Evolutionary conservation across 2,888 invertebrate genomes (phyloP).

Genomic region (Hemithea aestivaria): DNA sequence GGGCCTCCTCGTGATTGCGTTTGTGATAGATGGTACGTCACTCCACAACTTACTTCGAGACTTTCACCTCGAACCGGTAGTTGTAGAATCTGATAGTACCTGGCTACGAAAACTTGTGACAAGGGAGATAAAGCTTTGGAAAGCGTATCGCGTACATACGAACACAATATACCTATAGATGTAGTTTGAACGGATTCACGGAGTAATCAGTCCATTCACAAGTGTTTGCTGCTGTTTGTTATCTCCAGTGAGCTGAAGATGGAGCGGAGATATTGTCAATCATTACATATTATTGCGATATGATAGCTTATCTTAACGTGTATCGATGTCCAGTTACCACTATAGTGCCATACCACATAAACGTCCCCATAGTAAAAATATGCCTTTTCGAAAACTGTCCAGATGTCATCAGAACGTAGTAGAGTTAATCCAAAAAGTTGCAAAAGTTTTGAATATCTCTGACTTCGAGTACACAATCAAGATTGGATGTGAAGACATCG

Average conservation of each 20-base stretch:
- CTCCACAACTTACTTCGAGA: conserved; percentile 6
- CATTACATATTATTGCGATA: conserved; percentile 11
- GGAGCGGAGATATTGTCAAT: conserved; percentile 27
- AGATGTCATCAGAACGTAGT: conserved; percentile 45
- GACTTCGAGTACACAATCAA: conserved; percentile 38
- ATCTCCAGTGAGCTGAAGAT: conserved; percentile 10
- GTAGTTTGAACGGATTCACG: too few species aligned
- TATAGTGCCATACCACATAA: conserved; percentile 6
- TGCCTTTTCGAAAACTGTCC: conserved; percentile 56
- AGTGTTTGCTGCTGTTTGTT: conserved; percentile 5
- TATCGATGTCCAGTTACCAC: conserved; percentile 12
- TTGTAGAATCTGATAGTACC: too few species aligned
- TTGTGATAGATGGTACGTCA: conserved; percentile 21
- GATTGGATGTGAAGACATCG: conserved; percentile 48
- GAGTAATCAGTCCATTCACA: conserved; percentile 2
- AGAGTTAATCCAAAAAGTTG: conserved; percentile 46
- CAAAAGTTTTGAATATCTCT: conserved; percentile 38
- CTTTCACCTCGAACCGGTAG: too few species aligned
- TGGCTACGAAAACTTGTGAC: too few species aligned
- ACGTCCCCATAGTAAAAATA: conserved; percentile 26
- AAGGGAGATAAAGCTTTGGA: too few species aligned
- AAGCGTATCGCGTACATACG: too few species aligned
- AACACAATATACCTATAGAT: too few species aligned
- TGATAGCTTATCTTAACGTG: neutral
- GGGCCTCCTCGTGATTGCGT: conserved; percentile 30